Evolutionary conservation across 2,113 vertebrate genomes (phyloP), one percentile per base, ranked within the genome.

Genomic region (Actinemys pallida): DNA sequence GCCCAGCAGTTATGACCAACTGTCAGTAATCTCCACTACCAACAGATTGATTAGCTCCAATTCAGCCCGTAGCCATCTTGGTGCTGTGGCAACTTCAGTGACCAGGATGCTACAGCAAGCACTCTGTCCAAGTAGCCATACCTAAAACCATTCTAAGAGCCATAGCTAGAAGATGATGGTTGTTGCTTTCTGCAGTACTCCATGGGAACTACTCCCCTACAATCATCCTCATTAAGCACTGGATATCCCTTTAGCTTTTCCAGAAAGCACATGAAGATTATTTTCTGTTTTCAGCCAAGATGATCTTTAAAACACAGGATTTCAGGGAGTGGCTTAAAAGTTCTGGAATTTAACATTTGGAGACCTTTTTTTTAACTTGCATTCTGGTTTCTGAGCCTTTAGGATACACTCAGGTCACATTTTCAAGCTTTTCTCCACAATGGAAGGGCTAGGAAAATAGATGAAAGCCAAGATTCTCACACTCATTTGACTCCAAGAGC

Each of bases 371-470:
- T 4, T 35, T 35, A n/a, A 39, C 91, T 89, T 94, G 29, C 47
- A 0, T 87, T 85, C 57, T 84, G 80, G 84, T n/a, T 86, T 94
- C 47, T 83, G 90, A 78, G 31, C 8, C 19, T 89, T 69, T 1
- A 3, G 27, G 56, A 20, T 42, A 17, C 50, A 82, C 35, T 62
- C 76, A 76, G 13, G 25, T 72, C 94, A 84, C 45, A 54, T 84
- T 57, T 88, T 49, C 85, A 92, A 92, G 88, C 53, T 79, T n/a
- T 91, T 88, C 84, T 76, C 49, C 45, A 9, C 35, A 69, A 69
- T 35, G 31, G 31, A 22, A 20, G 8, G 65, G n/a, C 19, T 72
- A 72, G n/a, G 20, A 39, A 39, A 72, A 72, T 39, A 39, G 25
- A 47, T 27, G 35, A 47, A 78, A 78, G 42, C 11, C 25, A 13